These are phyloP conservation scores for Cladorhizidae sp. DNA, from an alignment of 37 sponge, comb jelly and placozoan genomes.

Conservation along the genomic window DNA sequence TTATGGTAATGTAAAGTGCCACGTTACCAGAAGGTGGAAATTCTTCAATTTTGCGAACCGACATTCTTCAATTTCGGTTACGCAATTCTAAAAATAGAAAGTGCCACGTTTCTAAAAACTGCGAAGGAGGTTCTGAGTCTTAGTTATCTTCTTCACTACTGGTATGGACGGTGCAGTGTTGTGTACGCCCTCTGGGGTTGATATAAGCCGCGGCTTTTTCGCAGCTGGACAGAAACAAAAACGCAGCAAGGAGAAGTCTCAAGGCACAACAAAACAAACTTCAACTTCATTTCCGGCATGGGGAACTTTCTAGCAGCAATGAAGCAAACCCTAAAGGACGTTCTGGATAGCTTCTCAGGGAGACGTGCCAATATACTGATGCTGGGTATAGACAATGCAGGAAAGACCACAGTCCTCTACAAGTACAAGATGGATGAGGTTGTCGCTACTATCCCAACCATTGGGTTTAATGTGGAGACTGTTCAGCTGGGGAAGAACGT, in stretches of 20 bases:
- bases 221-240: not conserved
- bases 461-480: slow-evolving; percentile 99
- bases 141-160: no score
- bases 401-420: slow-evolving; percentile 98
- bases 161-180: no score
- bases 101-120: slow-evolving; percentile 17
- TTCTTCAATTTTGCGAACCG: no score
- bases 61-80: no score
- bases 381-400: slow-evolving; percentile 97
- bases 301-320: slow-evolving; percentile 29
- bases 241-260: no score
- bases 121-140: no score
- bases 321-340: slow-evolving; percentile 17
- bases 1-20: no score
- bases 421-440: slow-evolving; percentile 93
- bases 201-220: no score
- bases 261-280: no score
- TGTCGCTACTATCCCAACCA: slow-evolving; percentile 91
- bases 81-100: no score
- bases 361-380: slow-evolving; percentile 88
- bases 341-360: slow-evolving; percentile 16
- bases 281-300: not conserved
- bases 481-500: slow-evolving; percentile 85
- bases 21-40: no score
- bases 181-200: no score